phyloP scores from a whole-genome alignment of 2,888 invertebrate genomes.

The Pristionchus exspectatus region DNA sequence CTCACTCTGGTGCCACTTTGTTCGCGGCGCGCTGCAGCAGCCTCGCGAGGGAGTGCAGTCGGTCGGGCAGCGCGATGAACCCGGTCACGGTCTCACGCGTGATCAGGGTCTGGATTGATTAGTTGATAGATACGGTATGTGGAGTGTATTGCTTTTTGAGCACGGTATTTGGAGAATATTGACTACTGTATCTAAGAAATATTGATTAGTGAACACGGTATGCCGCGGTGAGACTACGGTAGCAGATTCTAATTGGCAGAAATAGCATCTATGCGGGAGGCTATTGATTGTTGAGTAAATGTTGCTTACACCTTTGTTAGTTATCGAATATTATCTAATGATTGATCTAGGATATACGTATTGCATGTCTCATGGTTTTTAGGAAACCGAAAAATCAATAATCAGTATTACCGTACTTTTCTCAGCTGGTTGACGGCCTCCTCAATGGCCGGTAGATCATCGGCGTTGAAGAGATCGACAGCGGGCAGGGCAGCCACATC shows the following conservation, averaged over 20 bases:
- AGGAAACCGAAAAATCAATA: too few species aligned
- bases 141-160: too few species aligned
- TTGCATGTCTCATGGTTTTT: too few species aligned
- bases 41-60: not conserved
- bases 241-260: not conserved
- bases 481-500: not conserved
- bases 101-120: slow-evolving; percentile 25
- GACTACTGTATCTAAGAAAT: not conserved
- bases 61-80: slow-evolving; percentile 22
- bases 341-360: not conserved
- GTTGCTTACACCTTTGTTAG: too few species aligned
- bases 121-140: too few species aligned
- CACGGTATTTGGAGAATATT: not conserved
- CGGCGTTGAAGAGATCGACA: not conserved
- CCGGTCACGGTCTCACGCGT: not conserved
- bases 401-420: not conserved
- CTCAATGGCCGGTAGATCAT: slow-evolving; percentile 31
- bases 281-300: too few species aligned
- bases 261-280: too few species aligned
- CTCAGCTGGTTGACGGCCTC: slow-evolving; percentile 35
- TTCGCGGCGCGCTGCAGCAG: not conserved
- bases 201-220: not conserved
- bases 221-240: not conserved
- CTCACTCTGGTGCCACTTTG: slow-evolving; percentile 28
- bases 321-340: too few species aligned